Base-by-base conservation (phyloP, 2,113 vertebrate genomes). In the Scytalopus superciliaris region DNA sequence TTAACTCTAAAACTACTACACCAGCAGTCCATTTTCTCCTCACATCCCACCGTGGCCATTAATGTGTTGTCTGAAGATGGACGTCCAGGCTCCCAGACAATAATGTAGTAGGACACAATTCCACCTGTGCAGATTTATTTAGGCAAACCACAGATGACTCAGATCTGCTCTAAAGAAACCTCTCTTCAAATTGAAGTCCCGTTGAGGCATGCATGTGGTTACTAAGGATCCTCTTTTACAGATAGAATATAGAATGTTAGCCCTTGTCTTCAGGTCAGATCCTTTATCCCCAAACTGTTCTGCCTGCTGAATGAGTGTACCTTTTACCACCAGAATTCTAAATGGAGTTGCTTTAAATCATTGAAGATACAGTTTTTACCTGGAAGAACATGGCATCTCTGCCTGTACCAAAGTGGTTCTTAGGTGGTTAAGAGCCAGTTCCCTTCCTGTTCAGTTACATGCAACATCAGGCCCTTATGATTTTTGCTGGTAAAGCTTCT, bases 121-220 rank as follows among this genome's bases (percentile, higher is more conserved):
- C 49, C 45, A 95, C 75, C 64, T 86, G 68, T 68, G 79, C 14
- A 56, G 27, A 75, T 90, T 70, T 90, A 88, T 76, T 86, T 76
- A 70, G 53, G 67, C 44, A 86, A 93, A 75, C 88, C 94, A 68
- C 92, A 86, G 35, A 59, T 92, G 27, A 88, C 66, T 95, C 57
- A 24, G 66, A 77, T 72, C 75, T 81, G 11, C 84, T 96, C 59
- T 74, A 40, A 67, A 90, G 68, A 68, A 97, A 84, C 85, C 84
- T 56, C 60, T 92, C 35, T 77, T 89, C 55, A 63, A 84, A 62
- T 86, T 95, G 52, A 91, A 86, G 55, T 70, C 77, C 19, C 0
- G 6, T 86, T 92, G 82, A 84, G 68, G 25, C 75, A 52, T 84
- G 72, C 67, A 47, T 95, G 67, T 94, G 85, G 79, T 88, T 85